A percentile compares a stretch with the other conserved stretches of the same genome.
phyloP scores from a whole-genome alignment of 2,113 vertebrate species.

The Myotis lucifugus region DNA sequence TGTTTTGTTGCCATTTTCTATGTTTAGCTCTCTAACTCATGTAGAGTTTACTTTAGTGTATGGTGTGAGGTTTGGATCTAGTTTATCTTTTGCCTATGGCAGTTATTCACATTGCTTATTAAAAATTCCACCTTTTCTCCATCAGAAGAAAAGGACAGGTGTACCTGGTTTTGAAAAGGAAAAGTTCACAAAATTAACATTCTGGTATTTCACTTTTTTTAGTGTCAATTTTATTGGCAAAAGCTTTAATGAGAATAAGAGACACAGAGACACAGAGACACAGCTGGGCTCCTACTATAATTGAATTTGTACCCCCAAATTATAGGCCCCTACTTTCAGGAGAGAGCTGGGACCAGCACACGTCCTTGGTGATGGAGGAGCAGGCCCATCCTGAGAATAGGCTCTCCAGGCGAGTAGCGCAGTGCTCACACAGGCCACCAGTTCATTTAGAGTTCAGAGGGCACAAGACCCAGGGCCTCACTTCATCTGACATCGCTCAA shows the following conservation, averaged over 20 bases:
- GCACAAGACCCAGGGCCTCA: not conserved
- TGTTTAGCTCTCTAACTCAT: not conserved
- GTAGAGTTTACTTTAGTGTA: not conserved
- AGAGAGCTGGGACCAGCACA: not conserved
- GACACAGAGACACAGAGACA: too few species aligned
- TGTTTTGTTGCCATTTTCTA: not conserved
- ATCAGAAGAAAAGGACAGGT: not conserved
- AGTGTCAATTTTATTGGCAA: not conserved
- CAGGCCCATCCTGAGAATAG: not conserved
- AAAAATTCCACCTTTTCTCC: not conserved
- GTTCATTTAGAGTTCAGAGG: not conserved
- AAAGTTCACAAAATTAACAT: not conserved
- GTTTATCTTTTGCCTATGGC: not conserved
- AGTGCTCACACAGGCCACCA: too few species aligned
- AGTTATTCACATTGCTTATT: not conserved
- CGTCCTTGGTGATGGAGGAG: not conserved
- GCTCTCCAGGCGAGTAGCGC: accelerated
- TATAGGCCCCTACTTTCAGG: not conserved
- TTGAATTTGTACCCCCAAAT: not conserved
- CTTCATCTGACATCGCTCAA: not conserved
- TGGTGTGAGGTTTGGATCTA: not conserved
- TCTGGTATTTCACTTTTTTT: not conserved
- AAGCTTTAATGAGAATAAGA: not conserved
- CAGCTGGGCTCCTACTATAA: not conserved
- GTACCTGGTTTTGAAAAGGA: not conserved